Conservation (phyloP, 2,888 invertebrate genomes). For the Fragum fragum region DNA sequence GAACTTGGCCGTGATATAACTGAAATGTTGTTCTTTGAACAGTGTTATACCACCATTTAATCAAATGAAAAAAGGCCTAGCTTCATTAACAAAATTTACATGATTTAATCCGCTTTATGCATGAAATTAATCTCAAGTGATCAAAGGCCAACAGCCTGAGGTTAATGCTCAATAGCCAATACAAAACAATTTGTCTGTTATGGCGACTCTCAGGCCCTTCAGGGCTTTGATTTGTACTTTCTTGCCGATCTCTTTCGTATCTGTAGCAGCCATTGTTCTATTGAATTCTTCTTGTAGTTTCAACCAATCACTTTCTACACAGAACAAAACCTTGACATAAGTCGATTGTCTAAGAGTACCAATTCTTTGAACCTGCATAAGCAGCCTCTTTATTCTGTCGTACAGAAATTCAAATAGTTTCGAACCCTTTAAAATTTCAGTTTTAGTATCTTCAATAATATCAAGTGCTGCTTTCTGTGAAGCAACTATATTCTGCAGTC, state of each 20-base stretch:
- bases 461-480: neutral
- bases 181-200: too few species aligned
- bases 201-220: too few species aligned
- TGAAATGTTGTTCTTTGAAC: too few species aligned
- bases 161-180: too few species aligned
- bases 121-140: too few species aligned
- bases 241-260: neutral
- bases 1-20: too few species aligned
- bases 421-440: neutral
- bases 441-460: neutral
- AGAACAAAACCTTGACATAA: neutral
- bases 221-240: too few species aligned
- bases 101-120: too few species aligned
- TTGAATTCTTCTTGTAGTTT: constrained; percentile 4
- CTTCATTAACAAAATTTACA: too few species aligned
- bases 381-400: neutral
- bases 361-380: neutral
- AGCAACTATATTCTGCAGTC: neutral
- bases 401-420: constrained; percentile 8
- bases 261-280: neutral
- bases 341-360: neutral
- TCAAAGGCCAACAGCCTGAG: too few species aligned
- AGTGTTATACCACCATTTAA: too few species aligned
- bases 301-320: constrained; percentile 1
- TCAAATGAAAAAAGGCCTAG: too few species aligned